Evolutionary conservation across 2,113 vertebrate genomes (phyloP).

Genomic region (Cololabis saira): DNA sequence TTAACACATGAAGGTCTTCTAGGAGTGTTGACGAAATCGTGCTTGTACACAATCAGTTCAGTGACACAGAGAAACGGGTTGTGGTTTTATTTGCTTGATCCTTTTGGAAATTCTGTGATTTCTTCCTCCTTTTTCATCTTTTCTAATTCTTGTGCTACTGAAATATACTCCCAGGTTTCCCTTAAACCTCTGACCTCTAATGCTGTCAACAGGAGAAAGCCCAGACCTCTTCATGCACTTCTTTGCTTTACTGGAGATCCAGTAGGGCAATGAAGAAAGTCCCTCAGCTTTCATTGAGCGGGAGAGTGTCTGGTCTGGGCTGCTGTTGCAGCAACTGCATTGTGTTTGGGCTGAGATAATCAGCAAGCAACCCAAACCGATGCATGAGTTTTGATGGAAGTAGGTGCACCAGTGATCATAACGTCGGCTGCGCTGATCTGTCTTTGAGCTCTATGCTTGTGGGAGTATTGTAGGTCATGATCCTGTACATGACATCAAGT

Average conservation of each 20-base stretch:
- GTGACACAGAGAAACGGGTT: constrained; percentile 6
- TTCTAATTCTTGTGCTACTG: constrained; percentile 40
- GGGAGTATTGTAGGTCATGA: constrained; percentile 32
- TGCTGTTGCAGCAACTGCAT: constrained; percentile 31
- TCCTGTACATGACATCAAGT: constrained; percentile 14
- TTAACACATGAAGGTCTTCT: constrained; percentile 37
- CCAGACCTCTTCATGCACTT: constrained; percentile 52
- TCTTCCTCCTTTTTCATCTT: constrained; percentile 22
- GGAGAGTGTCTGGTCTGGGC: background rate
- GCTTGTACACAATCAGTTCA: constrained; percentile 26
- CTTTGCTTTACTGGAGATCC: constrained; percentile 24
- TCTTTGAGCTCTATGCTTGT: constrained; percentile 26
- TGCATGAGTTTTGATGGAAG: constrained; percentile 46
- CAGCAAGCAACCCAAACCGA: constrained; percentile 16
- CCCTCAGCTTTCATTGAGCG: too few species aligned
- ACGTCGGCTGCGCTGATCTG: constrained; percentile 26
- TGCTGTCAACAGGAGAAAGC: constrained; percentile 62
- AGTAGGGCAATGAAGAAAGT: constrained; percentile 28
- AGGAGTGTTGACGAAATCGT: constrained; percentile 1
- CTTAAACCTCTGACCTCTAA: constrained; percentile 28
- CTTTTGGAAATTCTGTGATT: constrained; percentile 19
- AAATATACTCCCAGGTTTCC: constrained; percentile 51
- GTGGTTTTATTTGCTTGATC: constrained; percentile 11
- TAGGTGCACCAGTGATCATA: constrained; percentile 25
- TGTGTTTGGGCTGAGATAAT: constrained; percentile 22